Evolutionary conservation across 2,797 vertebrate species (phyloP), one percentile per base, ranked within the genome.

Genomic region (Crocidura indochinensis): DNA sequence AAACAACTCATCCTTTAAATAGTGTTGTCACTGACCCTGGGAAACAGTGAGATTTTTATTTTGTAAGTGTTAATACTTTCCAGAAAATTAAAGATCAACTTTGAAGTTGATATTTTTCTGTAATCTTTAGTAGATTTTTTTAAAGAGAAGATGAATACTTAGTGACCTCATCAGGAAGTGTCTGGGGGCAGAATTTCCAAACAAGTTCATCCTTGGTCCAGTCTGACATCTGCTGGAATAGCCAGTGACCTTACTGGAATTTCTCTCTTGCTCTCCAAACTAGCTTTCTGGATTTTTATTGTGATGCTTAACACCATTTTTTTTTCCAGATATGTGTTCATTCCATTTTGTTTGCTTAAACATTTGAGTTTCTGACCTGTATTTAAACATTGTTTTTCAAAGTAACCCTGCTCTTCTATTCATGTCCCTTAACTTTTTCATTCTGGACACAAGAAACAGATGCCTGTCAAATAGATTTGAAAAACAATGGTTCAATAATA

Each of bases 391-490:
- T 4, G 75, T 38, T 56, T 27, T 71, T 38, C 29, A 84, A 91
- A 92, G 85, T 56, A 72, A 85, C 22, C 24, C 11, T 38, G 19
- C 68, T 75, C 26, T 85, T 90, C 69, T 80, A 24, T 31, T 22
- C 65, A 6, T 78, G 14, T 81, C 76, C 47, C 76, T 62, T 85
- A 22, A 31, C 0, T 64, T 89, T 91, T 82, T 78, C 60, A 71
- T 1, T 82, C 94, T 96, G 26, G 46, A 88, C 29, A 71, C 10
- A 74, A 6, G 68, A 92, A 94, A 87, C 71, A 95, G 81, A 80
- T 47, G 26, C 17, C 1, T 93, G 76, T 29, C 47, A 77, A 92
- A 93, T 69, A 71, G 46, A 91, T 60, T 89, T 73, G 65, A 38
- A 93, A 96, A 94, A 72, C 31, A 94, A 68, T 72, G 84, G 73